Conservation (phyloP, 2,113 vertebrate genomes). For the Hyaena hyaena region DNA sequence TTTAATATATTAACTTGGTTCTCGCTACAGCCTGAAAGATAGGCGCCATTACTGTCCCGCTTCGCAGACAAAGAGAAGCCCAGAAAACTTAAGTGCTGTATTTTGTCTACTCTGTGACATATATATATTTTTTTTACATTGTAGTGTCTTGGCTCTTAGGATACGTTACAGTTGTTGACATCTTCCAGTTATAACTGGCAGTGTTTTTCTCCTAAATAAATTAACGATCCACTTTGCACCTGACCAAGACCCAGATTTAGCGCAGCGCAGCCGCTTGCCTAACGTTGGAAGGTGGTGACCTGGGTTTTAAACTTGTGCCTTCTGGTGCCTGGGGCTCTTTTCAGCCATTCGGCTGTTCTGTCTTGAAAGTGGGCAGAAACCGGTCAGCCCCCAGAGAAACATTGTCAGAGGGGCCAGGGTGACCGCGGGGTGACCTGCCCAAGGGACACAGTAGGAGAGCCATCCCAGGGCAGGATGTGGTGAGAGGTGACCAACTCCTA, state of each 20-base stretch:
- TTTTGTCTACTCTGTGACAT: background rate
- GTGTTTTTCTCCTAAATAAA: background rate
- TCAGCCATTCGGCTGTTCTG: rapidly evolving
- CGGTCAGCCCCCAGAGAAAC: background rate
- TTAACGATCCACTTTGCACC: background rate
- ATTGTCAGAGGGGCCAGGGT: background rate
- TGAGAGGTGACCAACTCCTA: too few species aligned
- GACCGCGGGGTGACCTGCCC: background rate
- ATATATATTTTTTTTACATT: too few species aligned
- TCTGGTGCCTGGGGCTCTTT: too few species aligned
- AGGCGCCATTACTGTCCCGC: background rate
- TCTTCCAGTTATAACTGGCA: background rate
- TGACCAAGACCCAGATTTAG: background rate
- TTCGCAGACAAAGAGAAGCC: background rate
- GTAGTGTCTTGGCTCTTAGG: background rate
- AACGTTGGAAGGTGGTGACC: background rate
- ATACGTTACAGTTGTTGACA: background rate
- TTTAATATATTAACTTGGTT: too few species aligned
- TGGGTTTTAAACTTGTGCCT: background rate
- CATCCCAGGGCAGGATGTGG: background rate
- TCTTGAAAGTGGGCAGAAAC: background rate
- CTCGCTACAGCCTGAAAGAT: background rate
- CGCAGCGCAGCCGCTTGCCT: background rate
- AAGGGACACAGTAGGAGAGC: background rate
- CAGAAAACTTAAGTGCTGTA: background rate